Evolutionary conservation across 2,888 invertebrate genomes (phyloP).

Genomic region (Elysia crispata): DNA sequence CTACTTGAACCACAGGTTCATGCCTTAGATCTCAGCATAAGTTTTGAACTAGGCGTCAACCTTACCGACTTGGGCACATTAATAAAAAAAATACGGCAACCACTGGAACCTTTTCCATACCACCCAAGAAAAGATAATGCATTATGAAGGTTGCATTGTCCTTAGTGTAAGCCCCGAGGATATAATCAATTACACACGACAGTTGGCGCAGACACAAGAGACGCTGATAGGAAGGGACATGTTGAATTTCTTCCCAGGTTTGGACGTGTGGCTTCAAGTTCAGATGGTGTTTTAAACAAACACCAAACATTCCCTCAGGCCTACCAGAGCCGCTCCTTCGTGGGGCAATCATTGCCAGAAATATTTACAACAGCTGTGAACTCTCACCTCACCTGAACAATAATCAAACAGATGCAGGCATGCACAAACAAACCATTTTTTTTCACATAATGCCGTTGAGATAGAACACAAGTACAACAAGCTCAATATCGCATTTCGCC

Average conservation of each 20-base stretch:
- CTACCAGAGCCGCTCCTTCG: slow-evolving; percentile 20
- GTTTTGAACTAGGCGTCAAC: not conserved
- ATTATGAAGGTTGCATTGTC: not conserved
- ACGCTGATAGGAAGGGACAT: not conserved
- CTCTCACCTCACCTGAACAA: not conserved
- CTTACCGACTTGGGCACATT: not conserved
- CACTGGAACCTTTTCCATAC: not conserved
- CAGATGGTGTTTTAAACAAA: not conserved
- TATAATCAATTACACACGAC: not conserved
- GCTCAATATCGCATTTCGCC: no score
- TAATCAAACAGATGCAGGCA: not conserved
- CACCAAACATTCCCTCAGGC: not conserved
- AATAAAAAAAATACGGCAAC: not conserved
- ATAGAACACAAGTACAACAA: not conserved
- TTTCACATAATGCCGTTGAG: not conserved
- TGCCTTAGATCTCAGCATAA: not conserved
- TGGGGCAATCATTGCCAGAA: slow-evolving; percentile 37
- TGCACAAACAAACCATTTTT: not conserved
- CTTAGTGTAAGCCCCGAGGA: not conserved
- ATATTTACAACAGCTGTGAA: not conserved
- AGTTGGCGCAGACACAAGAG: not conserved
- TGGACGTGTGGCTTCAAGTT: not conserved
- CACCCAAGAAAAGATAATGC: not conserved
- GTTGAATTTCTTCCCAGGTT: not conserved
- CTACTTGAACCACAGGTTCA: not conserved